phyloP scores from a whole-genome alignment of 2,113 vertebrate species.

The Arenaria interpres region DNA sequence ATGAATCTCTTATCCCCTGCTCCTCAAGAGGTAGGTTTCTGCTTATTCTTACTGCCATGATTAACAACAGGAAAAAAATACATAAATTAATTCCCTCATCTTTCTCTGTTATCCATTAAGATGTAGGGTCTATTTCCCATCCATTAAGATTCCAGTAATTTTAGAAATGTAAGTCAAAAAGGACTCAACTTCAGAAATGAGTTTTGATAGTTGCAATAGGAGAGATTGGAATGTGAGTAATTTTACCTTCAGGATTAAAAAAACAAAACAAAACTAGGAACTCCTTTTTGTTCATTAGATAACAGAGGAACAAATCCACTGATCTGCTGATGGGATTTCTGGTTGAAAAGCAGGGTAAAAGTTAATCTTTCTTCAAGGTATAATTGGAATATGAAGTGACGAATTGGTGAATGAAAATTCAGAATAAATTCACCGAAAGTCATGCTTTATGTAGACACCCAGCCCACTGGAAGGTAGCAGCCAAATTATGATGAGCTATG shows the following conservation, averaged over 20 bases:
- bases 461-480: not conserved
- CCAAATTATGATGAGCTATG: not conserved
- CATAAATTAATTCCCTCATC: not conserved
- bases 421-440: not conserved
- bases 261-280: not conserved
- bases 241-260: not conserved
- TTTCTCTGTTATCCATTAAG: not conserved
- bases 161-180: not conserved
- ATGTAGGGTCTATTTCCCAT: not conserved
- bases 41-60: not conserved
- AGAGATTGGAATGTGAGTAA: not conserved
- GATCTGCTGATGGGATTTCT: not conserved
- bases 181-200: not conserved
- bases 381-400: not conserved
- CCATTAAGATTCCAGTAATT: not conserved
- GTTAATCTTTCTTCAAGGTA: not conserved
- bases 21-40: not conserved
- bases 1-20: fast-evolving
- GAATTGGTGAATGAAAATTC: not conserved
- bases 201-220: not conserved
- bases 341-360: not conserved
- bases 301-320: not conserved
- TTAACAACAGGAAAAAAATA: not conserved
- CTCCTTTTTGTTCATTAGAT: not conserved
- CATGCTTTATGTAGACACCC: not conserved